Evolutionary conservation across 1,140 invertebrate species (phyloP), one percentile per base, ranked within the genome.

Genomic region (Parapsyche elsis): DNA sequence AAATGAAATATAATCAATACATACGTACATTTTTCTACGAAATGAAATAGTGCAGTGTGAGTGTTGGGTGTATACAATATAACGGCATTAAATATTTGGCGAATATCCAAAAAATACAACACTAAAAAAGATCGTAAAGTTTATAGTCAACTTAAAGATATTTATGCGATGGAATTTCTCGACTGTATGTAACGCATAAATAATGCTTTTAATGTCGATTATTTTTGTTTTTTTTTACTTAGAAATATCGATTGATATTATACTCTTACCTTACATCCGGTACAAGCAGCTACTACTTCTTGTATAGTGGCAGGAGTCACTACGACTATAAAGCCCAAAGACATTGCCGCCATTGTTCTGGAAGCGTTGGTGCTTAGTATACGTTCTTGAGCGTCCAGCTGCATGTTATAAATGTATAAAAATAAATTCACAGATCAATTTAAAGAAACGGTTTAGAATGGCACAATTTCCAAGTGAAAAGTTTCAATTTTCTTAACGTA

Each of bases 221-320:
- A 67, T 67, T 53, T 10, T 38, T 38, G 1, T 4, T 7, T 4
- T 38, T 38, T 38, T 38, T 38, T 38, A 4, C 7, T 7, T 38
- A 38, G 2, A 14, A 2, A 53, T 10, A 26, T 67, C n/a, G 21
- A 23, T 23, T 2, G 59, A 61, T 21, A 61, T 16, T 23, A 21
- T 59, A 71, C 16, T 23, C 19, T 87, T 86, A 88, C 91, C 87
- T 93, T 93, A 49, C 94, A 93, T 76, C 94, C 94, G 0, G 95
- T 95, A 86, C 94, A 96, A 19, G 95, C 94, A 38, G 94, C 94
- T 16, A 96, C 94, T 76, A 96, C 94, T 91, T 96, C 94, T 88
- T 95, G 94, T 80, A 96, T 95, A 26, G 94, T 95, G 91, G 94
- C 95, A 26, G 95, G 95, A 77, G 95, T 96, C 76, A 96, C 94